Percentiles rank a stretch among this genome's conserved stretches.
phyloP scores from a whole-genome alignment of 1,140 invertebrate genomes.

The Macrobrachium nipponense region DNA sequence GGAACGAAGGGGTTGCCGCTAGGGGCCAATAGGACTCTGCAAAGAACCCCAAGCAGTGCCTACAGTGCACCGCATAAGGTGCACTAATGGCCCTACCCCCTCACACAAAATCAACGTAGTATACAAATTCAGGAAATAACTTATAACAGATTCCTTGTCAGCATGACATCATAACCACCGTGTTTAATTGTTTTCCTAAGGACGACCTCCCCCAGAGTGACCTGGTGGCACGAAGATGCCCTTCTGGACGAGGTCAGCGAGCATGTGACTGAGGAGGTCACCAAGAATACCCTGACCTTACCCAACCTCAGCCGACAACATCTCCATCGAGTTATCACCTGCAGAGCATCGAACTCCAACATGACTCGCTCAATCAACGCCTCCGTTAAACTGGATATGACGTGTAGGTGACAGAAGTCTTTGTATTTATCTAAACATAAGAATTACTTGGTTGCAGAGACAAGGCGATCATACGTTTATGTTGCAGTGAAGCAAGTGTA shows the following conservation, averaged over 20 bases:
- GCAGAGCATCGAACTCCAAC: constrained; percentile 67
- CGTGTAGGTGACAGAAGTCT: constrained; percentile 27
- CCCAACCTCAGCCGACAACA: constrained; percentile 65
- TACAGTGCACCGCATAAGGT: too few relatives aligned
- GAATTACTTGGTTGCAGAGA: too few relatives aligned
- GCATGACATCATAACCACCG: not conserved
- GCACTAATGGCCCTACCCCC: too few relatives aligned
- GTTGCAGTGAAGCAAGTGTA: too few relatives aligned
- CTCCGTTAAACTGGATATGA: constrained; percentile 52
- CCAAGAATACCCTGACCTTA: constrained; percentile 60
- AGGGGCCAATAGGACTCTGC: too few relatives aligned
- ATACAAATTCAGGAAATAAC: not conserved
- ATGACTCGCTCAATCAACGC: constrained; percentile 58
- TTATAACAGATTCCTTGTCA: not conserved
- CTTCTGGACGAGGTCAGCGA: constrained; percentile 45
- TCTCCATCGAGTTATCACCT: constrained; percentile 65
- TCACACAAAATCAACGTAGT: too few relatives aligned
- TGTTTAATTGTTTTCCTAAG: not conserved
- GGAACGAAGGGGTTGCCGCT: too few relatives aligned
- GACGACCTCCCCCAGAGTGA: constrained; percentile 49
- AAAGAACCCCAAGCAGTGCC: too few relatives aligned
- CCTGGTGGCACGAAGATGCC: constrained; percentile 51
- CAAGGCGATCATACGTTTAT: too few relatives aligned
- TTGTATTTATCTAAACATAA: not conserved
- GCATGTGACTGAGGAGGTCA: constrained; percentile 16